Conservation (phyloP, 2,888 invertebrate genomes). For the Spisula solida region DNA sequence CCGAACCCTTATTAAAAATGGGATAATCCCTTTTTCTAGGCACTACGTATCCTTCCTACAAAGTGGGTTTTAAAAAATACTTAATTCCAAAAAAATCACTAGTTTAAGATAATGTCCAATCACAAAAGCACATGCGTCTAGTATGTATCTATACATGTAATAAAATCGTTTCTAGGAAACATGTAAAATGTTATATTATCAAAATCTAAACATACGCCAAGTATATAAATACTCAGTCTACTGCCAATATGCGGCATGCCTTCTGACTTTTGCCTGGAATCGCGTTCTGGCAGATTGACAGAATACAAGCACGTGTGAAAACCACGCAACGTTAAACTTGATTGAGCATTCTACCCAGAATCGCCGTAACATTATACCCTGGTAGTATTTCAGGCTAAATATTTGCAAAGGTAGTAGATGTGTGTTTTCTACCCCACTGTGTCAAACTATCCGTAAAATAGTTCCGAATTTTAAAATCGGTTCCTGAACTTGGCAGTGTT, state of each 20-base stretch:
- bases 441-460: no score
- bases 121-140: neutral
- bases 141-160: neutral
- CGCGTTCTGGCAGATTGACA: constrained; percentile 12
- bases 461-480: no score
- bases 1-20: neutral
- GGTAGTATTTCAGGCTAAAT: neutral
- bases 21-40: neutral
- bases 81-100: neutral
- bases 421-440: neutral
- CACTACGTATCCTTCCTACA: neutral
- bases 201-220: neutral
- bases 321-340: constrained; percentile 17
- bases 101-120: neutral
- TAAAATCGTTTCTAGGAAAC: neutral
- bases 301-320: constrained; percentile 1
- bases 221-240: constrained; percentile 8
- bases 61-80: neutral
- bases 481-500: no score
- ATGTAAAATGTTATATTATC: constrained; percentile 4
- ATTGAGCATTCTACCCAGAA: constrained; percentile 9
- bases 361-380: neutral
- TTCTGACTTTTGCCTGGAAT: neutral
- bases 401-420: neutral
- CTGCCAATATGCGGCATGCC: neutral